These are phyloP conservation scores for Coecobrya sp. DNA, from an alignment of 2,888 invertebrate species.

Conservation along the genomic window DNA sequence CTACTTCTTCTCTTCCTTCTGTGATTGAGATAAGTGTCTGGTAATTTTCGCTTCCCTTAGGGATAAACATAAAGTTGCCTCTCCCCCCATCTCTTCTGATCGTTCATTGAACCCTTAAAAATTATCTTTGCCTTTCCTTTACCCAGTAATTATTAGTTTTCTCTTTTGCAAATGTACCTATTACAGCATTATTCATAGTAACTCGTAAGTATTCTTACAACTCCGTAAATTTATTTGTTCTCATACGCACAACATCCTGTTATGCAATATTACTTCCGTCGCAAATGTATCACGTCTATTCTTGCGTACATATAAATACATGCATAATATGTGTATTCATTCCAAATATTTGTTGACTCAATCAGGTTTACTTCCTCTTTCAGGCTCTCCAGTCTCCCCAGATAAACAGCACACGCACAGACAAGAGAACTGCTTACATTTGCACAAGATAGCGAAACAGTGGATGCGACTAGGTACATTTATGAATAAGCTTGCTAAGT, in stretches of 20 bases:
- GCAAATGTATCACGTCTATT: no score
- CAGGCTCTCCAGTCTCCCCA: not conserved
- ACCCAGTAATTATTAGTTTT: constrained; percentile 51
- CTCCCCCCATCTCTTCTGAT: constrained; percentile 22
- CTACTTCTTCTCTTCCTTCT: constrained; percentile 1
- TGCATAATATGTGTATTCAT: not conserved
- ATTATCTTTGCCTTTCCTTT: constrained; percentile 42
- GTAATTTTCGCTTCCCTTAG: constrained; percentile 63
- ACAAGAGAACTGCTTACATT: constrained; percentile 65
- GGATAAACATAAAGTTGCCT: constrained; percentile 59
- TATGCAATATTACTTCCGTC: not conserved
- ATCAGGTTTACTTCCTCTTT: constrained; percentile 11
- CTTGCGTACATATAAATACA: no score
- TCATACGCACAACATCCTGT: no score
- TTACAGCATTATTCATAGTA: not conserved
- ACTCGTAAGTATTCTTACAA: no score
- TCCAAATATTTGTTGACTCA: constrained; percentile 63
- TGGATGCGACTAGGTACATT: not conserved
- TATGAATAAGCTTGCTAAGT: not conserved
- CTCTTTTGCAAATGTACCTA: not conserved
- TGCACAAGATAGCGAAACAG: constrained; percentile 23
- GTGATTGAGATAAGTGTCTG: constrained; percentile 75
- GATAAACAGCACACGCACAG: constrained; percentile 15
- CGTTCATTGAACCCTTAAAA: constrained; percentile 74
- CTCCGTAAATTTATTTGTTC: no score